A percentile compares a stretch with the other conserved stretches of the same genome.
phyloP scores from a whole-genome alignment of 1,140 invertebrate species.

The Formica exsecta region DNA sequence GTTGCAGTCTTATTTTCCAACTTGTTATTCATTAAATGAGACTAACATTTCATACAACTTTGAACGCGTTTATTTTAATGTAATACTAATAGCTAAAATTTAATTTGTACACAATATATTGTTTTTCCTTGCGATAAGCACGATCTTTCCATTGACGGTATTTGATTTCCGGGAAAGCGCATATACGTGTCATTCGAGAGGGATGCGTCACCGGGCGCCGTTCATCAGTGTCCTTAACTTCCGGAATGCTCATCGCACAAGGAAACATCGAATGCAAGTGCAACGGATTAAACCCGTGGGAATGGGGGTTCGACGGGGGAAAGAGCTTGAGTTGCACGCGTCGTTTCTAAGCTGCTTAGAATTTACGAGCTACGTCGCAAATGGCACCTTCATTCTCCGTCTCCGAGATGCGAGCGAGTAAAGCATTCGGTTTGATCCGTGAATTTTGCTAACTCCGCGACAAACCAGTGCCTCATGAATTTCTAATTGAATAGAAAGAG shows the following conservation, averaged over 20 bases:
- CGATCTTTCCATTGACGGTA: background rate
- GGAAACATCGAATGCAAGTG: slow-evolving; percentile 54
- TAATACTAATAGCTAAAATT: background rate
- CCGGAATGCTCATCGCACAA: slow-evolving; percentile 56
- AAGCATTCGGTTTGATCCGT: slow-evolving; percentile 36
- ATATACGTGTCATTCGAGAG: slow-evolving; percentile 24
- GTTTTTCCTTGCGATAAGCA: background rate
- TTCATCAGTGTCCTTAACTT: slow-evolving; percentile 60
- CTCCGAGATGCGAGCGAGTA: slow-evolving; percentile 53
- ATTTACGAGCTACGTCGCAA: slow-evolving; percentile 70
- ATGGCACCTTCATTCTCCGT: slow-evolving; percentile 31
- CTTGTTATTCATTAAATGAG: background rate
- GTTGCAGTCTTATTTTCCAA: background rate
- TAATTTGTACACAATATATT: background rate
- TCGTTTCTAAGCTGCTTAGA: slow-evolving; percentile 73
- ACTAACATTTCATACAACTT: background rate
- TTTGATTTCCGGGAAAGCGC: slow-evolving; percentile 29
- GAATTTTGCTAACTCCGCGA: slow-evolving; percentile 64
- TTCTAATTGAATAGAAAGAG: slow-evolving; percentile 64
- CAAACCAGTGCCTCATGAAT: slow-evolving; percentile 57
- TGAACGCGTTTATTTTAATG: background rate
- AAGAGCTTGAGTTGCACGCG: slow-evolving; percentile 54
- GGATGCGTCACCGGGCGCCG: background rate
- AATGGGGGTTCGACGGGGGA: slow-evolving; percentile 26
- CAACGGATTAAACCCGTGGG: slow-evolving; percentile 34